Evolutionary conservation across 2,113 vertebrate species (phyloP).

Genomic region (Agapornis roseicollis): DNA sequence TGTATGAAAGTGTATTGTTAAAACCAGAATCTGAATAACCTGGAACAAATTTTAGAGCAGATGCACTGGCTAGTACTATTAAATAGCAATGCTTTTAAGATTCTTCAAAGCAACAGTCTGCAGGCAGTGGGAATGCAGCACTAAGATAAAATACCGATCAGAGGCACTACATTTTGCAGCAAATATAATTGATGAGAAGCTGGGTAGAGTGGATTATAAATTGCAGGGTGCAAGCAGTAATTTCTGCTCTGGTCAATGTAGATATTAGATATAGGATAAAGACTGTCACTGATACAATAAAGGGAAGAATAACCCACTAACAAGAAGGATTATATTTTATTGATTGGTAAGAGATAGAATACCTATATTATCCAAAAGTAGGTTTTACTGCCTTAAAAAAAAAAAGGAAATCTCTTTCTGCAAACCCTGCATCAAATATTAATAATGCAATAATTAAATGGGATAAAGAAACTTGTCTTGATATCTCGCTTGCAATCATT

Average conservation of each 20-base stretch:
- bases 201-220: slow-evolving; percentile 51
- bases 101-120: slow-evolving; percentile 58
- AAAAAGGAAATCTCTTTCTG: background rate
- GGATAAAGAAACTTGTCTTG: background rate
- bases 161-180: slow-evolving; percentile 5
- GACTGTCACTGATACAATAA: background rate
- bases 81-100: slow-evolving; percentile 38
- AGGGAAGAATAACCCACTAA: background rate
- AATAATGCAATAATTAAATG: slow-evolving; percentile 29
- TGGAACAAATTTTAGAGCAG: slow-evolving; percentile 48
- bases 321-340: background rate
- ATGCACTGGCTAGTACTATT: slow-evolving; percentile 19
- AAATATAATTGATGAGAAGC: slow-evolving; percentile 64
- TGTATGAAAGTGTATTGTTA: background rate
- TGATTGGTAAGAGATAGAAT: slow-evolving; percentile 4
- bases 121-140: slow-evolving; percentile 61
- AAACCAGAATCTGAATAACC: background rate
- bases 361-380: background rate
- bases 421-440: background rate
- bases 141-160: slow-evolving; percentile 66
- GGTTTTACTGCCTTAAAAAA: background rate
- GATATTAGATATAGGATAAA: slow-evolving; percentile 13
- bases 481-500: slow-evolving; percentile 1
- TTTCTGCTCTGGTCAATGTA: slow-evolving; percentile 27
- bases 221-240: background rate